Evolutionary conservation across 2,888 invertebrate genomes (phyloP), one percentile per base, ranked within the genome.

Genomic region (Drosophila maculinotata): DNA sequence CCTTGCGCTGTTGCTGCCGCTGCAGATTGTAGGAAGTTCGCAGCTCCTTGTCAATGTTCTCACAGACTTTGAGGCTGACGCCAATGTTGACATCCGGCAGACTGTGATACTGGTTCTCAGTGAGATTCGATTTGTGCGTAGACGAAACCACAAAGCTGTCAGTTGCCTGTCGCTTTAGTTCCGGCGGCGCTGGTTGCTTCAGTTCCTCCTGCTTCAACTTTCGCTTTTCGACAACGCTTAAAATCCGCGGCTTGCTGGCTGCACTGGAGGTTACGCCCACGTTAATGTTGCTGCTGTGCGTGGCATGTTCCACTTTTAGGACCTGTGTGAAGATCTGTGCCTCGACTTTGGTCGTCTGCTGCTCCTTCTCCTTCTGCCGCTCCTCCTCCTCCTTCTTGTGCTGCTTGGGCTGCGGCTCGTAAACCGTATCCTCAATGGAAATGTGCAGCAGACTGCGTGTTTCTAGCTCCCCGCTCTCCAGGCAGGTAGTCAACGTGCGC

Each of bases 51-150:
- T 95, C 95, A 79, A 95, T 95, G 74, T 94, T 93, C 89, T 95
- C 95, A 59, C 94, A 95, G 86, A 94, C 94, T 79, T 94, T 93
- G 65, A 95, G 92, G 87, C 94, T 94, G 89, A 94, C 94, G 63
- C 95, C 93, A 20, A 94, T 94, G 57, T 94, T 94, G 42, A 95
- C 94, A 89, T 95, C 95, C 7, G 95, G 95, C 68, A 95, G 91
- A 17, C 95, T 95, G 90, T 94, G 94, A 84, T 94, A 95, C 88
- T 95, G 94, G 89, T 95, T 95, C 89, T 94, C 94, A 67, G 93
- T 92, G 66, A 94, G 74, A 74, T 89, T 89, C 26, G 82, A 73
- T 65, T 83, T 89, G 30, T 76, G 56, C 28, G 67, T 66, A 10
- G 49, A 15, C 4, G 35, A 47, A 1, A 81, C 53, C 31, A 69